Evolutionary conservation across 2,113 vertebrate genomes (phyloP).

Genomic region (Elanus axillaris): DNA sequence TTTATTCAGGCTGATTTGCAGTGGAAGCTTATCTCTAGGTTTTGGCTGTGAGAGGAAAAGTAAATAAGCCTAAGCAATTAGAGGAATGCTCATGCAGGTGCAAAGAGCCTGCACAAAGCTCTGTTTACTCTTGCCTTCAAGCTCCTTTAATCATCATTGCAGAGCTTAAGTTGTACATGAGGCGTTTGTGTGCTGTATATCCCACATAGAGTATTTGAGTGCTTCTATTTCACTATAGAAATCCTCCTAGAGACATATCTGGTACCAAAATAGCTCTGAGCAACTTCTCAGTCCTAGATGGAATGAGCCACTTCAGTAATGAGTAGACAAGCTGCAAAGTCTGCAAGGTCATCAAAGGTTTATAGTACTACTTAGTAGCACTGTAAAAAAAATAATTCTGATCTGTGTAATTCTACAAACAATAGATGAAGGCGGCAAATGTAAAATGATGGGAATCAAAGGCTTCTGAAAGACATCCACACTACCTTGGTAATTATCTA

Average conservation of each 20-base stretch:
- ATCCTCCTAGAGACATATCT: neutral
- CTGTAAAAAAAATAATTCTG: neutral
- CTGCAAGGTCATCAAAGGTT: conserved; percentile 1
- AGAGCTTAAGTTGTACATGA: neutral
- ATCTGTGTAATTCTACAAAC: neutral
- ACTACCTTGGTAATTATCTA: neutral
- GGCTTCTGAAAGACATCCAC: neutral
- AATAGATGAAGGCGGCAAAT: neutral
- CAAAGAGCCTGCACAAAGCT: conserved; percentile 21
- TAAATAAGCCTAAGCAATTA: conserved; percentile 54
- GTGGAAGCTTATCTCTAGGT: conserved; percentile 28
- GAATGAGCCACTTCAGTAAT: neutral
- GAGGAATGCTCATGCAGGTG: conserved; percentile 17
- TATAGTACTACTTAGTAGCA: neutral
- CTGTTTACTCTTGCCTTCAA: conserved; percentile 30
- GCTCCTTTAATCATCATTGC: neutral
- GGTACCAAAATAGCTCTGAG: conserved; percentile 8
- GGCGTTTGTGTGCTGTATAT: neutral
- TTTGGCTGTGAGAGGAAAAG: conserved; percentile 21
- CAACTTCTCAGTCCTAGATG: neutral
- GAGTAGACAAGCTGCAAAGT: neutral
- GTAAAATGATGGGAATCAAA: neutral
- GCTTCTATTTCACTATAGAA: neutral
- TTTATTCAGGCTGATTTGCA: conserved; percentile 28
- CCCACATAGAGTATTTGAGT: neutral